These are phyloP conservation scores for Eulemur coronatus DNA, from an alignment of 2,797 vertebrate species.

Conservation along the genomic window DNA sequence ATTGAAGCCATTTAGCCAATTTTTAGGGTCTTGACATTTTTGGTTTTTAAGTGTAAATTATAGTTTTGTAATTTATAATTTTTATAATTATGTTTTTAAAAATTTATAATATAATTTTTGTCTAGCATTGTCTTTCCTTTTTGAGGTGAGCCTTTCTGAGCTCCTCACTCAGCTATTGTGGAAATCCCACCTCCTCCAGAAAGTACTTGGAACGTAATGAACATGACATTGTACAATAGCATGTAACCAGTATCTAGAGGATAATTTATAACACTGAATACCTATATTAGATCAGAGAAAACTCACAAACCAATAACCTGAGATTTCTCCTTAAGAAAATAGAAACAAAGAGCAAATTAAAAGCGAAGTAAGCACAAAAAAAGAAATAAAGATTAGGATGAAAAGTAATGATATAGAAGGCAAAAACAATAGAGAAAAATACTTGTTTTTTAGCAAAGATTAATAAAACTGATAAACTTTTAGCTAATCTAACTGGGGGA, in stretches of 20 bases:
- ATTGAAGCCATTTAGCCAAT: neutral
- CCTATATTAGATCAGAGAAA: neutral
- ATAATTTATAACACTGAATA: neutral
- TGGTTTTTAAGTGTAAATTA: neutral
- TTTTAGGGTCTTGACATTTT: neutral
- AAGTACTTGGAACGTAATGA: neutral
- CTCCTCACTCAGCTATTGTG: neutral
- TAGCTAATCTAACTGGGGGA: neutral
- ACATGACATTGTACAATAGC: neutral
- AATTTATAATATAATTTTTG: neutral
- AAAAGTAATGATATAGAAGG: neutral
- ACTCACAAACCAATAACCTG: neutral
- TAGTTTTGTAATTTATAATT: neutral
- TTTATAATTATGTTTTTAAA: neutral
- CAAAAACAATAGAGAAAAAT: neutral
- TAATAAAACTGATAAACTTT: neutral
- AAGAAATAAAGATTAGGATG: neutral
- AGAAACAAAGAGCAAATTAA: neutral
- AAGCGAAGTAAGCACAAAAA: neutral
- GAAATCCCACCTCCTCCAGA: neutral
- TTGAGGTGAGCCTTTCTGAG: neutral
- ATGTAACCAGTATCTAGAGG: neutral
- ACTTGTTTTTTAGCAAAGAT: neutral
- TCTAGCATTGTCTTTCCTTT: neutral
- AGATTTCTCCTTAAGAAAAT: neutral